Evolutionary conservation across 1,140 invertebrate genomes (phyloP), one percentile per base, ranked within the genome.

Genomic region (Luehdorfia chinensis): DNA sequence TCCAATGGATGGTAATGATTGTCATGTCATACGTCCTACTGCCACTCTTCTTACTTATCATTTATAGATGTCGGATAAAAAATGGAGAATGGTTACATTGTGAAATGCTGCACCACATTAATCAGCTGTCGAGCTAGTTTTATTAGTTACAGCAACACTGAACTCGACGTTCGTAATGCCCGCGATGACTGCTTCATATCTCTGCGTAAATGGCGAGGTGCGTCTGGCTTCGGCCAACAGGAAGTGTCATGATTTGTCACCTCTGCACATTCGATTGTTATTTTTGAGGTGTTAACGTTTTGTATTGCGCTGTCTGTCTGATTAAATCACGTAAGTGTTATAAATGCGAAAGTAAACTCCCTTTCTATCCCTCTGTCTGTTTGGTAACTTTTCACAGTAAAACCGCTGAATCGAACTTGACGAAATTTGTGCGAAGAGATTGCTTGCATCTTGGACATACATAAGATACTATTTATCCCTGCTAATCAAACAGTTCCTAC

Each of bases 181-280:
- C 12, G 6, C 47, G 47, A 49, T 37, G 47, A 49, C 28, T 21
- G 47, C 27, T 49, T 49, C 23, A 49, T 49, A 27, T 27, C 25
- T 7, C 25, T n/a, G 25, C 8, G 7, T 9, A 9, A 27, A 8
- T 9, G 25, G n/a, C n/a, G n/a, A n/a, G n/a, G n/a, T n/a, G n/a
- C n/a, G n/a, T n/a, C n/a, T n/a, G n/a, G n/a, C n/a, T n/a, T n/a
- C n/a, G n/a, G n/a, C 25, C 5, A 8, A 2, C 25, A 27, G 25
- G 25, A 27, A 27, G 25, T 27, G 7, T 2, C 25, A 7, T 27
- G 25, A 27, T 27, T 27, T 27, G 11, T 27, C 25, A 27, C 25
- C 25, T 2, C 7, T 27, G 25, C 25, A n/a, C 25, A n/a, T 27
- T 9, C 7, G 11, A 27, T 27, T 27, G 25, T 27, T 9, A 7